Conservation (phyloP, 2,113 vertebrate species). For the Sylvietta virens region DNA sequence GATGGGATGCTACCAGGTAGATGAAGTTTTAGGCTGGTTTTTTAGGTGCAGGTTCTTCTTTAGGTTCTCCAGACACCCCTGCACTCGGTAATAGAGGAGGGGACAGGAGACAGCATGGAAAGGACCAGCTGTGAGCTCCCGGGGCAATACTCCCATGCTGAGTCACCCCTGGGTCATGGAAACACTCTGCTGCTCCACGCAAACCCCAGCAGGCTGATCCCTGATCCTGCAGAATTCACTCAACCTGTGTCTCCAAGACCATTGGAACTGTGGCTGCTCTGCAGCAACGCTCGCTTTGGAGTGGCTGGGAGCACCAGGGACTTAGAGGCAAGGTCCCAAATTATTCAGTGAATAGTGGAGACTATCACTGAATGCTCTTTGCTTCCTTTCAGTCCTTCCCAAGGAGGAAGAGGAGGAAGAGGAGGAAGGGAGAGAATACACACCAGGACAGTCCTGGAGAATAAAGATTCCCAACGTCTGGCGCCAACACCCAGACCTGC, state of each 20-base stretch:
- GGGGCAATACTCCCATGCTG: neutral
- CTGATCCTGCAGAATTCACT: neutral
- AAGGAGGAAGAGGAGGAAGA: neutral
- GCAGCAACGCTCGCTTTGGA: neutral
- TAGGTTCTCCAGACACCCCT: neutral
- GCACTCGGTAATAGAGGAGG: neutral
- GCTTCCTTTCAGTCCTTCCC: neutral
- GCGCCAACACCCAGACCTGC: neutral
- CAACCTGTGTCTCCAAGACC: neutral
- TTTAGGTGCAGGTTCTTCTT: neutral
- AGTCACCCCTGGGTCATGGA: neutral
- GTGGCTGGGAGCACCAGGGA: neutral
- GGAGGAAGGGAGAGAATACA: neutral
- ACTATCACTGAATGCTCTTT: neutral
- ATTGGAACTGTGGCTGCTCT: neutral
- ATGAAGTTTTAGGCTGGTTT: neutral
- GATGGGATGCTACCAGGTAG: neutral
- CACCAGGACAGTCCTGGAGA: neutral
- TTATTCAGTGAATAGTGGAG: neutral
- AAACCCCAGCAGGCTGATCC: neutral
- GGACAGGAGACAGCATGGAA: neutral
- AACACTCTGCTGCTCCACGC: neutral
- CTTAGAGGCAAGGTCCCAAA: neutral
- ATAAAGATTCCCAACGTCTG: neutral
- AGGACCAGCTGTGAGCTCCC: neutral